A percentile compares a stretch with the other conserved stretches of the same genome.
Conservation (phyloP, 2,113 vertebrate species). For the Thamnaconus septentrionalis region DNA sequence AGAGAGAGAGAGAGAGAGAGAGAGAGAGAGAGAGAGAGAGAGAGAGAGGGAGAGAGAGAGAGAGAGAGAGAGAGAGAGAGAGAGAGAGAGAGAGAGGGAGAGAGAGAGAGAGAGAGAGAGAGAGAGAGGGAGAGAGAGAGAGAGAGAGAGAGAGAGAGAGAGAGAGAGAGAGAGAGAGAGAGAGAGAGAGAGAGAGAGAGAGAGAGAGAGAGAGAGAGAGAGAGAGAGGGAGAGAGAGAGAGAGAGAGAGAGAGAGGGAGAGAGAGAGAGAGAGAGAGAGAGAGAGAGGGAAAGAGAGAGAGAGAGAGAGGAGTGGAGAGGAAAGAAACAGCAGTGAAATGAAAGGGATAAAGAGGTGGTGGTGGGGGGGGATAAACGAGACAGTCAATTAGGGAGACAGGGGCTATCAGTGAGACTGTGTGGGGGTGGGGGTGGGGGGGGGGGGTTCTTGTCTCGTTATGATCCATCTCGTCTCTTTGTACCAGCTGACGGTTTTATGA, state of each 20-base stretch:
- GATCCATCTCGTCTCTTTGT: slow-evolving; percentile 66
- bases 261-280: too few relatives aligned
- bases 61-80: background rate
- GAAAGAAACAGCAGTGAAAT: slow-evolving; percentile 36
- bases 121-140: slow-evolving; percentile 21
- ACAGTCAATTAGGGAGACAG: slow-evolving; percentile 64
- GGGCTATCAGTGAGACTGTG: slow-evolving; percentile 38
- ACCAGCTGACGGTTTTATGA: slow-evolving; percentile 65
- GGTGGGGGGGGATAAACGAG: slow-evolving; percentile 48
- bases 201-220: background rate
- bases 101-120: background rate
- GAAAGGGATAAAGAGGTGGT: slow-evolving; percentile 47
- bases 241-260: too few relatives aligned
- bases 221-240: background rate
- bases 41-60: background rate
- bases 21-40: background rate
- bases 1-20: background rate
- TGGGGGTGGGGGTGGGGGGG: slow-evolving; percentile 13
- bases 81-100: background rate
- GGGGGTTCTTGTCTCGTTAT: slow-evolving; percentile 53
- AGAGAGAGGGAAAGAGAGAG: too few relatives aligned
- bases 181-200: too few relatives aligned
- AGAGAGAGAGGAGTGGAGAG: background rate
- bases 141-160: slow-evolving; percentile 9
- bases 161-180: too few relatives aligned